Conservation (phyloP, 1,140 invertebrate genomes). For the Steinernema khuongi region DNA sequence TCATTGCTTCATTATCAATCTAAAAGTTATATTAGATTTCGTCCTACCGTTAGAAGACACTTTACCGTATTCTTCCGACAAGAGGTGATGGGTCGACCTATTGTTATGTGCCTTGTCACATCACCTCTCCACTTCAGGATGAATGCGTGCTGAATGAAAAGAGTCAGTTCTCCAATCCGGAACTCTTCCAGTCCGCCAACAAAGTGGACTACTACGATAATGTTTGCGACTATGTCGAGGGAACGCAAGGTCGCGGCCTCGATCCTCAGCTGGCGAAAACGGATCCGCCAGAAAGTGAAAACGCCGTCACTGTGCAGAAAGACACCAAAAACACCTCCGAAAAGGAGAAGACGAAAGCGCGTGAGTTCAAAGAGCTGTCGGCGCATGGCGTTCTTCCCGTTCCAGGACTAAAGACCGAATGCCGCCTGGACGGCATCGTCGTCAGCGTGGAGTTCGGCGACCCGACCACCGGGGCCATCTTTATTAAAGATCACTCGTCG, state of each 20-base stretch:
- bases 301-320: not conserved
- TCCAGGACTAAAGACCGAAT: slow-evolving; percentile 49
- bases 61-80: too few species aligned
- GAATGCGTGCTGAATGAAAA: slow-evolving; percentile 52
- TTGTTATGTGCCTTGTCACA: not conserved
- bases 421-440: slow-evolving; percentile 46
- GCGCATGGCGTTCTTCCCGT: not conserved
- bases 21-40: too few species aligned
- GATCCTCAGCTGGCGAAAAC: slow-evolving; percentile 21
- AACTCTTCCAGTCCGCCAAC: slow-evolving; percentile 43
- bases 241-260: slow-evolving; percentile 9
- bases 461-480: slow-evolving; percentile 39
- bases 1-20: too few species aligned
- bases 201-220: slow-evolving; percentile 55
- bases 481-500: slow-evolving; percentile 49
- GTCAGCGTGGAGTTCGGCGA: slow-evolving; percentile 37
- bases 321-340: slow-evolving; percentile 8
- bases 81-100: too few species aligned
- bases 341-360: slow-evolving; percentile 24
- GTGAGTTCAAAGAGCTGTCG: slow-evolving; percentile 4
- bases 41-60: too few species aligned
- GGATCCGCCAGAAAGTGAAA: slow-evolving; percentile 25
- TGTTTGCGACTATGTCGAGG: slow-evolving; percentile 44
- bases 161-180: slow-evolving; percentile 47
- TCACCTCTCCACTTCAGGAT: slow-evolving; percentile 38